These are phyloP conservation scores for Styela clava DNA, from an alignment of 23 tunicate species.

Conservation along the genomic window DNA sequence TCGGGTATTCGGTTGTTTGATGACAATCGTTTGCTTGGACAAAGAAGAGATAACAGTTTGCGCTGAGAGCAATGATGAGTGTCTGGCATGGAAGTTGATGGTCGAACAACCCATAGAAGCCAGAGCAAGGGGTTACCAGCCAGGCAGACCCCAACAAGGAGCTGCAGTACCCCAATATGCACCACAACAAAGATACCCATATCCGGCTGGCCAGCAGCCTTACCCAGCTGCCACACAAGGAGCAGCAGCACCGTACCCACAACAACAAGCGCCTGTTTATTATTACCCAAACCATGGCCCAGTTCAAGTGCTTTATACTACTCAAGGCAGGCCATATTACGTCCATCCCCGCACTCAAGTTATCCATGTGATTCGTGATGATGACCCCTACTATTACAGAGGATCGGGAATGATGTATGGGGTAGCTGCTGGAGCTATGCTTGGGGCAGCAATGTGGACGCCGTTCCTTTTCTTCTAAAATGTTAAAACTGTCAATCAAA, in stretches of 20 bases:
- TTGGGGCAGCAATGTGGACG: slow-evolving; percentile 76
- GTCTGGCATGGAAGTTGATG: slow-evolving; percentile 77
- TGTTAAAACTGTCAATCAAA: not conserved
- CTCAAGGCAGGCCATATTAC: slow-evolving; percentile 64
- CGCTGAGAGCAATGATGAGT: slow-evolving; percentile 67
- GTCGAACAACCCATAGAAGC: slow-evolving; percentile 52
- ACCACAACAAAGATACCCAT: slow-evolving; percentile 17
- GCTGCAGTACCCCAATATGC: slow-evolving; percentile 14
- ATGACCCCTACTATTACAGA: slow-evolving; percentile 79
- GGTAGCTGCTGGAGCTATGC: slow-evolving; percentile 71
- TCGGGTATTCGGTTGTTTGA: slow-evolving; percentile 54
- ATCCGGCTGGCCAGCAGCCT: slow-evolving; percentile 6
- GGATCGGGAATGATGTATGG: slow-evolving; percentile 43
- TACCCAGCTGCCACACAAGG: slow-evolving; percentile 3
- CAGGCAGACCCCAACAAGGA: slow-evolving; percentile 21
- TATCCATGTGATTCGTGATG: slow-evolving; percentile 47
- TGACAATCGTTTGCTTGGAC: slow-evolving; percentile 40
- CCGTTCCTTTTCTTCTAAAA: slow-evolving; percentile 58
- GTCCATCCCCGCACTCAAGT: slow-evolving; percentile 74
- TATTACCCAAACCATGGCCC: slow-evolving; percentile 73
- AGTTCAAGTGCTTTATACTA: slow-evolving; percentile 66
- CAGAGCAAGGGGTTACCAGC: slow-evolving; percentile 28
- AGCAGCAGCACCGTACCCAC: slow-evolving; percentile 10
- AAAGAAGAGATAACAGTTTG: slow-evolving; percentile 35
- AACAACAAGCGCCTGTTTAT: slow-evolving; percentile 60